Percentiles rank a stretch among this genome's conserved stretches.
Evolutionary conservation across 2,888 invertebrate genomes (phyloP).

Genomic region (Chromoteleia sp.): DNA sequence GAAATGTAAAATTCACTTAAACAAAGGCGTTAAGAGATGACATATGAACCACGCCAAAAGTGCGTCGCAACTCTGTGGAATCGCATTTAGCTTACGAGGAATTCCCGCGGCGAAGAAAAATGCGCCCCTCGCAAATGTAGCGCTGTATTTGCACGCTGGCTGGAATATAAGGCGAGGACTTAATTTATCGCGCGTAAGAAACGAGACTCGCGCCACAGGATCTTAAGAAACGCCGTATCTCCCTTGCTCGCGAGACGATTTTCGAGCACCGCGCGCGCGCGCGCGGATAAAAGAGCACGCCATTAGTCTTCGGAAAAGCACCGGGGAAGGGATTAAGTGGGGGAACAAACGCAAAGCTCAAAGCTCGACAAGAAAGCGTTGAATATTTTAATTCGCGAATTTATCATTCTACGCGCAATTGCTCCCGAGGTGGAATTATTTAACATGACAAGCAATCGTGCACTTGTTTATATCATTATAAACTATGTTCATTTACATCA

Average conservation of each 20-base stretch:
- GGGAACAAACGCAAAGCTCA: constrained; percentile 38
- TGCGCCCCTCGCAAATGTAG: constrained; percentile 66
- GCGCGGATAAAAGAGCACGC: constrained; percentile 58
- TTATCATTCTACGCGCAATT: constrained; percentile 44
- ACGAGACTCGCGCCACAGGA: constrained; percentile 59
- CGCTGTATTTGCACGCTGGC: constrained; percentile 70
- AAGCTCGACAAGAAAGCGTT: constrained; percentile 50
- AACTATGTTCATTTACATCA: no score
- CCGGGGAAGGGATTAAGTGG: constrained; percentile 48
- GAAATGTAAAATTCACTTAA: constrained; percentile 30
- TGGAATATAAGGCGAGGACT: constrained; percentile 73
- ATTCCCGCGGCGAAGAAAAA: constrained; percentile 71
- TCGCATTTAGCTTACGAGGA: constrained; percentile 46
- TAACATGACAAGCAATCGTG: constrained; percentile 25
- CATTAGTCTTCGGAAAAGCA: constrained; percentile 64
- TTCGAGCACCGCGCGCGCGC: constrained; percentile 34
- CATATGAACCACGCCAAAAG: constrained; percentile 34
- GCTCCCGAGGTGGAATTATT: constrained; percentile 33
- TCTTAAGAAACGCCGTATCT: constrained; percentile 53
- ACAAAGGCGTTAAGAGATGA: constrained; percentile 37
- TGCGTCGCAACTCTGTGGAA: constrained; percentile 42
- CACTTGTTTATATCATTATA: constrained; percentile 5
- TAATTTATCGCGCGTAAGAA: constrained; percentile 73
- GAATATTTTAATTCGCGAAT: constrained; percentile 57
- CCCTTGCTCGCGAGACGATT: constrained; percentile 45